phyloP scores from a whole-genome alignment of 2,888 invertebrate genomes.

The Oxystoma pomonae region DNA sequence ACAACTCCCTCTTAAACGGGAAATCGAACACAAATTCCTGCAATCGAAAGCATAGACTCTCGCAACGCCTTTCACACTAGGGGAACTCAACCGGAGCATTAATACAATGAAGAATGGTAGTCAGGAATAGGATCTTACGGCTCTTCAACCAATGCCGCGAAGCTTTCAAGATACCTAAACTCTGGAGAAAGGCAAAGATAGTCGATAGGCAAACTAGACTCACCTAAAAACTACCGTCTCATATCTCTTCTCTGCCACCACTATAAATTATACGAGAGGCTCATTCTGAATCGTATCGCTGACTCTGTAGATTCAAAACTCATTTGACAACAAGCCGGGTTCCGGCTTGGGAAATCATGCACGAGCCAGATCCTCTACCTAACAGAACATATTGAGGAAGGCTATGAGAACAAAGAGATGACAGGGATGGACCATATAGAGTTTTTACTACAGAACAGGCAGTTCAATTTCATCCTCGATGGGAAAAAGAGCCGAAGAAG shows the following conservation, averaged over 20 bases:
- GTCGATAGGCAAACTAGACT: not conserved
- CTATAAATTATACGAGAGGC: not conserved
- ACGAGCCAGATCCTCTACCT: slow-evolving; percentile 1
- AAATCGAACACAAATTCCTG: not conserved
- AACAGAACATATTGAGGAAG: not conserved
- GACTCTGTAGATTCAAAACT: slow-evolving; percentile 1
- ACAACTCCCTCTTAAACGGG: not conserved
- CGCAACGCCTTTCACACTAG: not conserved
- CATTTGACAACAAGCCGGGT: not conserved
- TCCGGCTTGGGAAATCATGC: not conserved
- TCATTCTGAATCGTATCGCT: not conserved
- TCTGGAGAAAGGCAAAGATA: not conserved
- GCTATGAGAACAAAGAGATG: slow-evolving; percentile 1
- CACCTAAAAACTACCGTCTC: not conserved
- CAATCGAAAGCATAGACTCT: not conserved
- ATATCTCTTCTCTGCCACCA: not conserved
- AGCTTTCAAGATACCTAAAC: not conserved
- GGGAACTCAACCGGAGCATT: slow-evolving; percentile 1
- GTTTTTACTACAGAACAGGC: not conserved
- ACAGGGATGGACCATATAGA: not conserved
- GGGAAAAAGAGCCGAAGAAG: no score
- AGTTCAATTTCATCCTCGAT: not conserved
- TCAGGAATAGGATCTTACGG: not conserved
- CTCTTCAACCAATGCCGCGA: not conserved
- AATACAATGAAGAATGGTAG: not conserved